phyloP scores from a whole-genome alignment of 2,113 vertebrate genomes.

The Sterrhoptilus dennistouni region DNA sequence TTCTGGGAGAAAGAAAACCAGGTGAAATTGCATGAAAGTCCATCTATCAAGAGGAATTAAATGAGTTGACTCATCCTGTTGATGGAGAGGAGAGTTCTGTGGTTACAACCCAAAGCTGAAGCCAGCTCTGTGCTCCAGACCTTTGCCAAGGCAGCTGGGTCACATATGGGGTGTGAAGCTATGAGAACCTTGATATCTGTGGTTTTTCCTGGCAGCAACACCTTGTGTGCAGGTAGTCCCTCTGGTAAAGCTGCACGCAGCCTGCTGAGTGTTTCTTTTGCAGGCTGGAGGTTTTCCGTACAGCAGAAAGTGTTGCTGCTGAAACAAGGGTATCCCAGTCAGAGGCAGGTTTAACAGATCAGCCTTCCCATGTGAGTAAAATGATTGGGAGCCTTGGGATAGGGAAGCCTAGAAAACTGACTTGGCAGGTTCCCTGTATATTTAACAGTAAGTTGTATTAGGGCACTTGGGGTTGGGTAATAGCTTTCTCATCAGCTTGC shows the following conservation, averaged over 20 bases:
- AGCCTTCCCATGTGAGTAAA: not conserved
- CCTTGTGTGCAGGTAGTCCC: not conserved
- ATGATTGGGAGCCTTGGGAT: not conserved
- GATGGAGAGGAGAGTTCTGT: not conserved
- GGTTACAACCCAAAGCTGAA: not conserved
- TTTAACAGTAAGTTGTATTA: not conserved
- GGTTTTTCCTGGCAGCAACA: not conserved
- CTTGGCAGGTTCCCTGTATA: not conserved
- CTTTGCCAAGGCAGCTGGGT: slow-evolving; percentile 33
- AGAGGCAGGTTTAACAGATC: not conserved
- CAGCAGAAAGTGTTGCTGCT: not conserved
- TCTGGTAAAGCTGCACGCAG: not conserved
- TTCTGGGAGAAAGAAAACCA: slow-evolving; percentile 52
- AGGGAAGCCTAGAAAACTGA: not conserved
- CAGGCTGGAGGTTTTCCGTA: not conserved
- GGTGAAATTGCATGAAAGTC: slow-evolving; percentile 24
- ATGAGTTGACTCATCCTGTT: slow-evolving; percentile 1
- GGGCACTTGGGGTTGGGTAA: not conserved
- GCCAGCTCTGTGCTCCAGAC: not conserved
- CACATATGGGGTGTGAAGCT: not conserved
- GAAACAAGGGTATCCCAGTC: not conserved
- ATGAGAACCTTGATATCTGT: fast-evolving
- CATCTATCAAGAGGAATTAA: slow-evolving; percentile 51
- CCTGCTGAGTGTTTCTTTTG: not conserved
- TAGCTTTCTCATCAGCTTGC: not conserved